A percentile compares a stretch with the other conserved stretches of the same genome.
Conservation (phyloP, 2,113 vertebrate species). For the Antigone vipio region DNA sequence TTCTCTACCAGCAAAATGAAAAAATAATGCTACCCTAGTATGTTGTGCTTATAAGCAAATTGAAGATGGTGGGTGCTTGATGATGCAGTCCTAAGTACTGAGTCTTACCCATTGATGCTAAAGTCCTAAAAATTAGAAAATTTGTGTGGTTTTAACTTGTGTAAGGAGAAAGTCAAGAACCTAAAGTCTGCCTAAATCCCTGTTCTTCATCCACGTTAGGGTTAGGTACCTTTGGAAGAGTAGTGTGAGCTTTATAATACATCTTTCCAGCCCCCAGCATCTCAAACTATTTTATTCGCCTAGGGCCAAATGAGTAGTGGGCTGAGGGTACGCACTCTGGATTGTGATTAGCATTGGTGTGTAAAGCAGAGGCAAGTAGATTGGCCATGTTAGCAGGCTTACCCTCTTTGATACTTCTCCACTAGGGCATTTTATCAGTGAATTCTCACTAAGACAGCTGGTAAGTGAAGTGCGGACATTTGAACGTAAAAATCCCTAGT, state of each 20-base stretch:
- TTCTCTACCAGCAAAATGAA: background rate
- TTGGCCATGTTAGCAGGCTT: background rate
- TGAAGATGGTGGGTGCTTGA: background rate
- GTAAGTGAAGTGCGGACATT: background rate
- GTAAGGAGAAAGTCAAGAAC: background rate
- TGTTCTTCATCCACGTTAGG: background rate
- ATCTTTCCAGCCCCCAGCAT: background rate
- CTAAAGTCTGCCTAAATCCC: background rate
- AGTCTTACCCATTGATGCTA: background rate
- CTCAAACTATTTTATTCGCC: background rate
- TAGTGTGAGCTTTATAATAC: background rate
- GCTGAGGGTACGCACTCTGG: background rate
- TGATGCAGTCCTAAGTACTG: background rate
- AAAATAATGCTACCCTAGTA: background rate
- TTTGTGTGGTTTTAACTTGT: background rate
- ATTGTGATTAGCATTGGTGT: background rate
- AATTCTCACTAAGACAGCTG: background rate
- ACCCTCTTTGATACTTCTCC: background rate
- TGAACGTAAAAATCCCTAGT: background rate
- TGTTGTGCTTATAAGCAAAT: background rate
- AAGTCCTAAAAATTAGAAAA: background rate
- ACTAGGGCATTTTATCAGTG: background rate
- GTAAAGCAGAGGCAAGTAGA: background rate
- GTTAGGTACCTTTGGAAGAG: background rate
- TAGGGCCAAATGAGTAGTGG: background rate